Base-by-base conservation (phyloP, 2,113 vertebrate species). In the Phycodurus eques region DNA sequence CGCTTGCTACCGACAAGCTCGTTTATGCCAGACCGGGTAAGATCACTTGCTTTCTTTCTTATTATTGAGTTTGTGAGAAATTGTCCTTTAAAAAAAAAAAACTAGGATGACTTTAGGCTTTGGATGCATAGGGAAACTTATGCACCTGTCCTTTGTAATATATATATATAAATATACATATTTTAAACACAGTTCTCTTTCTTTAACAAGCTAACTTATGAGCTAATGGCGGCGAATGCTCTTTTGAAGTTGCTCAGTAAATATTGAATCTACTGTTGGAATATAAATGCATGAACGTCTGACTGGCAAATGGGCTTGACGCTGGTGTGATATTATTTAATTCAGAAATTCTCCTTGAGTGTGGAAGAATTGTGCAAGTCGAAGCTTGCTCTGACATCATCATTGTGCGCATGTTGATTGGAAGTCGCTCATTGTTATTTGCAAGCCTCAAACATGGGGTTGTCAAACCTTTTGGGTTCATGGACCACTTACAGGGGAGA, bases 21-120 rank as follows among this genome's bases (percentile, higher is more conserved):
- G 83, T 82, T 79, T 87, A 71, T 72, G 78, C 56, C 69, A 66
- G 43, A 71, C 61, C 73, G 35, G 84, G 92, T 92, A 27, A 92
- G 91, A 90, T 14, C 13, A 75, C 54, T 31, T 66, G 14, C 73
- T 75, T 71, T 66, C 22, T 19, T 72, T 67, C 70, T 72, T 80
- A 51, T 64, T 68, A 17, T 51, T 57, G 64, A 78, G 19, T 68
- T 66, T 68, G 7, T 2, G 0, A 0, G 60, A 56, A 68, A 70
- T 8, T 63, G 0, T 5, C 0, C n/a, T 3, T 12, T 1, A 0
- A 0, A 27, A 27, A 27, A 27, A 27, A 27, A 27, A 27, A 27
- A 46, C 2, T 1, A 68, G 0, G 13, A 1, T 27, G 3, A 0
- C 1, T 31, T 5, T 43, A 13, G 17, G 1, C 5, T 65, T 31